phyloP scores from a whole-genome alignment of 1,140 invertebrate genomes.

The Danaus plexippus region DNA sequence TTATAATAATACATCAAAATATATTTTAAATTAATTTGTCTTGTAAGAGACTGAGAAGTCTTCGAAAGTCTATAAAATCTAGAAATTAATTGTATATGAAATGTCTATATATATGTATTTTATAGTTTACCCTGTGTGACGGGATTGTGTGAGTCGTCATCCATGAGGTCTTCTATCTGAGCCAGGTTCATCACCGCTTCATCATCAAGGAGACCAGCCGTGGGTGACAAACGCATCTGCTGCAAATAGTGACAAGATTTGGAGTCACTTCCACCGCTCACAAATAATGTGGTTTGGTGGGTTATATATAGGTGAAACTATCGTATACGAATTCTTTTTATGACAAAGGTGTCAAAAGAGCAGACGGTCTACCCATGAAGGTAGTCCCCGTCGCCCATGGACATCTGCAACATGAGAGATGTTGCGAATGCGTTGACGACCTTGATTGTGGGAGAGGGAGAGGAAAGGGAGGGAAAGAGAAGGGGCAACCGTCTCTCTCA shows the following conservation, averaged over 20 bases:
- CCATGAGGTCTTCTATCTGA: constrained; percentile 86
- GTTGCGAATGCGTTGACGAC: too few relatives aligned
- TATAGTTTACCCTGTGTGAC: constrained; percentile 54
- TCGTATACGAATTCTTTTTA: neutral
- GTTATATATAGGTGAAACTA: neutral
- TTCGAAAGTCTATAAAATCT: too few relatives aligned
- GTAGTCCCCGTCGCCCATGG: too few relatives aligned
- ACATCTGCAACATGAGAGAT: too few relatives aligned
- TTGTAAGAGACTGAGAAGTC: too few relatives aligned
- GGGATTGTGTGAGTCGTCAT: constrained; percentile 79
- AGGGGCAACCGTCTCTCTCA: too few relatives aligned
- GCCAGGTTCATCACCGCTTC: constrained; percentile 74
- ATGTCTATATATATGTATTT: neutral
- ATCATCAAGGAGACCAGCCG: constrained; percentile 42
- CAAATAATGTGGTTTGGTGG: neutral
- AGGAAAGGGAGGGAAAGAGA: too few relatives aligned
- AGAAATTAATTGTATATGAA: too few relatives aligned
- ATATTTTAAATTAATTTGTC: neutral
- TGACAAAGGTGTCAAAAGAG: too few relatives aligned
- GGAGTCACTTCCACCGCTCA: neutral
- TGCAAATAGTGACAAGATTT: neutral
- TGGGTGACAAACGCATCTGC: constrained; percentile 60
- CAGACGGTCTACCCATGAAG: too few relatives aligned
- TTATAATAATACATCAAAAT: constrained; percentile 4
- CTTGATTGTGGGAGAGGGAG: too few relatives aligned